Evolutionary conservation across 2,888 invertebrate genomes (phyloP), one percentile per base, ranked within the genome.

Genomic region (Cephus pulcher): DNA sequence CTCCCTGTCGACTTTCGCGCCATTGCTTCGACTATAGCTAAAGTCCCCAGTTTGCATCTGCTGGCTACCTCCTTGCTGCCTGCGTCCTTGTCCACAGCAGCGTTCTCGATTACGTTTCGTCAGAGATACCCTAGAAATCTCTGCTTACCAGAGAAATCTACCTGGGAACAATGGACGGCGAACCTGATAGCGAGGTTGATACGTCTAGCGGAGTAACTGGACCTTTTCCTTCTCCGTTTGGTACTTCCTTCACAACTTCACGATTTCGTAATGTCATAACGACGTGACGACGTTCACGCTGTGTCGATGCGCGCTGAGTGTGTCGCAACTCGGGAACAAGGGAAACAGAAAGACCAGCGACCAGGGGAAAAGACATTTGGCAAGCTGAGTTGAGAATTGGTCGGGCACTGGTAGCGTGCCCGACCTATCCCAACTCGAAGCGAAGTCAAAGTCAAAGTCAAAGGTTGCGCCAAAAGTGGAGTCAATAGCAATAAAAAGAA

Each of bases 311-410:
- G 6, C 40, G 40, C 4, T 0, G 40, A 40, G 40, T 23, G 23
- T 40, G 40, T 40, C 40, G 40, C 40, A 40, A 71, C 73, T 73
- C 69, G 76, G 68, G 75, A 68, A 23, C 74, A 30, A 37, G 71
- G 56, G 73, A 73, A 40, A 75, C 32, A 78, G 56, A 75, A 56
- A 23, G 40, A 56, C 0, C 23, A 56, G 40, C 40, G 40, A 23
- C 23, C 40, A 23, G 9, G 23, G 23, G 9, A 23, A 56, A 6
- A 56, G 40, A 56, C 40, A 56, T 56, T 56, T 56, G 40, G 23
- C 40, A 23, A 2, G 40, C 23, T 2, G 23, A 56, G 23, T 15
- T 9, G 23, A 9, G 23, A 56, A 23, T 1, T 15, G 23, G 40
- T 40, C 40, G 40, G 15, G 40, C 40, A 23, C 15, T 40, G 40